phyloP scores from a whole-genome alignment of 2,113 vertebrate species.

The Silurus asotus region DNA sequence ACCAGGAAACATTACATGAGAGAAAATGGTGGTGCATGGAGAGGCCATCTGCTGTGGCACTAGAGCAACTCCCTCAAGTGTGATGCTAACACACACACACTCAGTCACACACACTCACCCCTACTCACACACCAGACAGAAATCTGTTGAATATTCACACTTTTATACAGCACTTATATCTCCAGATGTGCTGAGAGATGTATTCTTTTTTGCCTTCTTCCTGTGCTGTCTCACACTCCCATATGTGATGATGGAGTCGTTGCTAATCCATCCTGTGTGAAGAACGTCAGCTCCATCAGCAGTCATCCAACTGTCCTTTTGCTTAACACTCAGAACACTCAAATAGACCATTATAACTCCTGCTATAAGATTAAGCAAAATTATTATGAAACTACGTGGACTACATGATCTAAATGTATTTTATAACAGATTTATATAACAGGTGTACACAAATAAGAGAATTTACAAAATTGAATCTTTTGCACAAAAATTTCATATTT shows the following conservation, averaged over 20 bases:
- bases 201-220: not conserved
- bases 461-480: not conserved
- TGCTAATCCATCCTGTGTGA: not conserved
- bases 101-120: conserved; percentile 3
- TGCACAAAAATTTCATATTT: not conserved
- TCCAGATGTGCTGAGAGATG: conserved; percentile 62
- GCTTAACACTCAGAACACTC: not conserved
- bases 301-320: conserved; percentile 1
- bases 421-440: not conserved
- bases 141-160: conserved; percentile 49
- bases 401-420: not conserved
- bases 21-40: conserved; percentile 67
- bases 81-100: conserved; percentile 42
- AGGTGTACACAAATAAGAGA: not conserved
- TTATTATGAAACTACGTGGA: not conserved
- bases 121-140: conserved; percentile 31
- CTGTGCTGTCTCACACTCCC: not conserved
- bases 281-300: conserved; percentile 1
- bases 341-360: not conserved
- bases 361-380: not conserved
- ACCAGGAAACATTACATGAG: conserved; percentile 65
- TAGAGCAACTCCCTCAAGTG: conserved; percentile 53
- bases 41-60: conserved; percentile 74
- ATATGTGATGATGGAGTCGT: conserved; percentile 19
- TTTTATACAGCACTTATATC: conserved; percentile 45